Evolutionary conservation across 1,140 invertebrate species (phyloP), one percentile per base, ranked within the genome.

Genomic region (Palaemon carinicauda): DNA sequence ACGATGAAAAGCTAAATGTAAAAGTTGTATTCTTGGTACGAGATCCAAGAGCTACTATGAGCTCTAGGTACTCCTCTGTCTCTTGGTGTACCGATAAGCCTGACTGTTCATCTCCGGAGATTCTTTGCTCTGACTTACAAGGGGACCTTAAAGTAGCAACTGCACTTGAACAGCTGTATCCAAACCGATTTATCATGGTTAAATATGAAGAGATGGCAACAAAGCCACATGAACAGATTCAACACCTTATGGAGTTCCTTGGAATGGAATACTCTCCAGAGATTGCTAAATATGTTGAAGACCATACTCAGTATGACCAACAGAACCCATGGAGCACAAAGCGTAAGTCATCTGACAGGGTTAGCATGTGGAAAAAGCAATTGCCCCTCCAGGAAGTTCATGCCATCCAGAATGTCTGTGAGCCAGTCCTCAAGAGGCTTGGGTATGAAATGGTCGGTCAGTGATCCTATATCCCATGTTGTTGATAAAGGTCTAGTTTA

Each of bases 21-120:
- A 91, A 91, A 80, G 89, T 92, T 17, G 78, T 91, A 19, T 91
- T 90, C 80, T 75, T 91, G 17, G 90, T 90, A 0, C 81, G 91
- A 15, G 91, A 92, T 89, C 91, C 91, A 0, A 88, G 91, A 17
- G 91, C 89, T 4, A 90, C 90, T n/a, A 87, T 91, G 56, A 90
- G 89, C 51, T 92, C 91, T 3, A 78, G 91, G 14, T 89, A 88
- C 74, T 88, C 86, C 60, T 89, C 86, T 3, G 88, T 91, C n/a
- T 75, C 87, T 29, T 92, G 91, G 91, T 92, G 91, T 80, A 86
- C 54, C 17, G 80, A 89, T 31, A 88, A 87, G 29, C 87, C 82
- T 0, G 89, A 89, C 24, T 91, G 91, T 78, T 82, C 86, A 3
- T 89, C 91, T 56, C 69, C 90, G 1, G 85, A 80, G 19, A 83